A percentile compares a stretch with the other conserved stretches of the same genome.
These are phyloP conservation scores for Chamaetylas fuelleborni DNA, from an alignment of 2,113 vertebrate genomes.

Conservation along the genomic window DNA sequence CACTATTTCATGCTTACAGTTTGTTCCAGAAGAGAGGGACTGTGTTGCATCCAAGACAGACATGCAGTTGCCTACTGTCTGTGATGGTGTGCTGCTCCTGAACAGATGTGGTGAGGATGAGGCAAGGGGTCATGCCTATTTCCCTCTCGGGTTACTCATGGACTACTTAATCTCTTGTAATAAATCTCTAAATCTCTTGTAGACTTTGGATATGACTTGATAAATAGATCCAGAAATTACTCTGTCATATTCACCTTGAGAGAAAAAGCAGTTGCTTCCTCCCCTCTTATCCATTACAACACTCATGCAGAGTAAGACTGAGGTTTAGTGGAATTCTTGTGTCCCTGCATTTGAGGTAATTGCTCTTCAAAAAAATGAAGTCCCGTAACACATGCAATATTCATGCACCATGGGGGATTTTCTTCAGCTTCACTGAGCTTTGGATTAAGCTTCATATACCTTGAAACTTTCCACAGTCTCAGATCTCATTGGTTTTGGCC, in stretches of 20 bases:
- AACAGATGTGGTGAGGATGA: neutral
- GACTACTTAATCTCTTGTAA: neutral
- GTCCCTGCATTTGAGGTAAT: neutral
- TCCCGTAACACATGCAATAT: neutral
- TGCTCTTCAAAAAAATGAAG: neutral
- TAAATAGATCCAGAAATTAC: neutral
- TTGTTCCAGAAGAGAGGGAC: neutral
- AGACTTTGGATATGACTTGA: neutral
- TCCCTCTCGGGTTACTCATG: neutral
- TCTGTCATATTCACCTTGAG: neutral
- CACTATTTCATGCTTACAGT: neutral
- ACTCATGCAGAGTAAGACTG: neutral
- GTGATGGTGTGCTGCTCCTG: neutral
- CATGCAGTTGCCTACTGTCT: neutral
- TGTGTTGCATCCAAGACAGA: fast-evolving
- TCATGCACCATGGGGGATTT: neutral
- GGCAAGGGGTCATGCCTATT: neutral
- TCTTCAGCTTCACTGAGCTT: slow-evolving; percentile 26
- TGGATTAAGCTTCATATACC: neutral
- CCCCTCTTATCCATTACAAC: neutral
- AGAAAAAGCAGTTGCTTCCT: neutral
- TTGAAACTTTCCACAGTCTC: neutral
- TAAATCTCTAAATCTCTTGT: too few relatives aligned
- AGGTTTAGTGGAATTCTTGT: neutral
- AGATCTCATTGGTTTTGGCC: neutral